Evolutionary conservation across 2,888 invertebrate genomes (phyloP).

Genomic region (Agonopterix subpropinquella): DNA sequence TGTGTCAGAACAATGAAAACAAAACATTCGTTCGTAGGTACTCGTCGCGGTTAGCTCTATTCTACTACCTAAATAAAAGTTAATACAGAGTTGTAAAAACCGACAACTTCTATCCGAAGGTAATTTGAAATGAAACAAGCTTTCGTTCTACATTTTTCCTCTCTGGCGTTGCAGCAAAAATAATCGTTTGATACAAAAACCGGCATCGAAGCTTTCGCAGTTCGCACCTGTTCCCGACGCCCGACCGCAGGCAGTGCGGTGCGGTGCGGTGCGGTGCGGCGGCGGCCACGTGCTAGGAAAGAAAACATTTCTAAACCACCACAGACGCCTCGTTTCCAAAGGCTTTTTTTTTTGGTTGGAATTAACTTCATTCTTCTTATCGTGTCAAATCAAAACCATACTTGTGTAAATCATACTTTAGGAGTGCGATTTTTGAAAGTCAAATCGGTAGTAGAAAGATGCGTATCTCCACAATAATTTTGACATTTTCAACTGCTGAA

Average conservation of each 20-base stretch:
- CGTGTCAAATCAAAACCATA: too few relatives aligned
- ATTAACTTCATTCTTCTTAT: background rate
- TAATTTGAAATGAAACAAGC: constrained; percentile 24
- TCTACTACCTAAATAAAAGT: background rate
- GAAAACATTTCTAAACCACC: constrained; percentile 16
- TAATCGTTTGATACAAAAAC: constrained; percentile 32
- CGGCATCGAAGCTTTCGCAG: constrained; percentile 34
- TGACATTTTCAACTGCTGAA: too few relatives aligned
- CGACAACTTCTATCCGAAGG: constrained; percentile 10
- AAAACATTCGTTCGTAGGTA: too few relatives aligned
- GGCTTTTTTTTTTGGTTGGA: constrained; percentile 8
- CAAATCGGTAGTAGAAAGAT: too few relatives aligned
- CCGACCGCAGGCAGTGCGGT: background rate
- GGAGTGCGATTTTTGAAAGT: too few relatives aligned
- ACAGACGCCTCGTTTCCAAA: constrained; percentile 18
- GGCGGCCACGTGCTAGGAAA: constrained; percentile 13
- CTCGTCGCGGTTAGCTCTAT: background rate
- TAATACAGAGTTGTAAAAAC: constrained; percentile 1
- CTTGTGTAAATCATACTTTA: too few relatives aligned
- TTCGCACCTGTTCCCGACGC: constrained; percentile 35
- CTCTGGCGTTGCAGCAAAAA: constrained; percentile 19
- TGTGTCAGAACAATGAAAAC: too few relatives aligned
- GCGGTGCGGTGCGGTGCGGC: constrained; percentile 9
- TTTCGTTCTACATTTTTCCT: constrained; percentile 22
- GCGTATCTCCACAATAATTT: too few relatives aligned